A percentile compares a stretch with the other conserved stretches of the same genome.
Conservation (phyloP, 2,888 invertebrate species). For the Andricus curvator region DNA sequence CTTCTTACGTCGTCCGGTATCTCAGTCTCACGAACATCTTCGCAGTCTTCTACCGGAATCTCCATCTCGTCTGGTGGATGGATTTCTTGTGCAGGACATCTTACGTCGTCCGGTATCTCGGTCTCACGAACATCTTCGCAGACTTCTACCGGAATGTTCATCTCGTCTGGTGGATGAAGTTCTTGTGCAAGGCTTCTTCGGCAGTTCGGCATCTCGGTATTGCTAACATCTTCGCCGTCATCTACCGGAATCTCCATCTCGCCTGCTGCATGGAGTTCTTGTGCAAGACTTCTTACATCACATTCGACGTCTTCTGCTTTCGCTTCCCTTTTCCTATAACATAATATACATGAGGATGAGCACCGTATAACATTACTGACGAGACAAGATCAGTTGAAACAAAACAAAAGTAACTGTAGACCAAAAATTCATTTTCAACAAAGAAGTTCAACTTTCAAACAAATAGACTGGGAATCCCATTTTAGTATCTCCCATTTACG, state of each 20-base stretch:
- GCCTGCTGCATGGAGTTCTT: not conserved
- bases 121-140: not conserved
- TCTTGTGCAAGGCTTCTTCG: not conserved
- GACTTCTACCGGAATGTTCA: not conserved
- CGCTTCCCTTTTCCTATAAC: not conserved
- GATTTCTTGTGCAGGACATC: not conserved
- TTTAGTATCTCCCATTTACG: too few species aligned
- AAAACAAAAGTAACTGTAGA: too few species aligned
- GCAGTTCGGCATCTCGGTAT: not conserved
- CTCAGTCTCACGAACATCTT: too few species aligned
- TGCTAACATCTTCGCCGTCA: fast-evolving
- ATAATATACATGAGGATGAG: not conserved
- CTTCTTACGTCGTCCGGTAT: too few species aligned
- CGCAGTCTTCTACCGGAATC: too few species aligned
- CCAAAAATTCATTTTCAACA: too few species aligned
- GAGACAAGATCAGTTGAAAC: too few species aligned
- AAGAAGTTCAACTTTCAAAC: too few species aligned
- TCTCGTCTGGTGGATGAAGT: not conserved
- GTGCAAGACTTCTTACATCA: not conserved
- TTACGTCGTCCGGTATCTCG: not conserved
- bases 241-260: not conserved
- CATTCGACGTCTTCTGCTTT: too few species aligned
- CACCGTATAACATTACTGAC: not conserved
- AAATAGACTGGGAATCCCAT: too few species aligned
- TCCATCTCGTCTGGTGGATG: not conserved